Evolutionary conservation across 2,113 vertebrate species (phyloP).

Genomic region (Amazona guildingii): DNA sequence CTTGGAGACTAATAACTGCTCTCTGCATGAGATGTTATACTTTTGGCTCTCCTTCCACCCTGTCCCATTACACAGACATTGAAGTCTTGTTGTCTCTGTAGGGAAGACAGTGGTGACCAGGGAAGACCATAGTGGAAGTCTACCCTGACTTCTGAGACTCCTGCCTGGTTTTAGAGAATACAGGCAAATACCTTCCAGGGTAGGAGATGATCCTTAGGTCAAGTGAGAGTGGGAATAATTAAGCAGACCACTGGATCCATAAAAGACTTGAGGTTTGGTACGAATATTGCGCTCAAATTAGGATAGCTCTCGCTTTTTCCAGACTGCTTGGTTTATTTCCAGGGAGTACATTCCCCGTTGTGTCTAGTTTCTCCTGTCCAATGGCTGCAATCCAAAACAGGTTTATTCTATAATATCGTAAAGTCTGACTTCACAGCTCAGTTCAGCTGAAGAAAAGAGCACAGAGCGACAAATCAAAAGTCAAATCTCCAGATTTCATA

Average conservation of each 20-base stretch:
- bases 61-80: not conserved
- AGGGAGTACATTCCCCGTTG: slow-evolving; percentile 56
- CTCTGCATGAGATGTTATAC: slow-evolving; percentile 13
- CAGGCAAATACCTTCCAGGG: not conserved
- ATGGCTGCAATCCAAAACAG: slow-evolving; percentile 59
- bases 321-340: slow-evolving; percentile 65
- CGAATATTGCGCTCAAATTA: slow-evolving; percentile 28
- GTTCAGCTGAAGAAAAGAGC: slow-evolving; percentile 25
- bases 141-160: not conserved
- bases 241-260: not conserved
- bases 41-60: slow-evolving; percentile 28
- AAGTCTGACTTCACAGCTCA: slow-evolving; percentile 51
- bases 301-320: slow-evolving; percentile 52
- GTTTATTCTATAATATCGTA: slow-evolving; percentile 56
- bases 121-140: not conserved
- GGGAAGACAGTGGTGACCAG: not conserved
- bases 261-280: slow-evolving; percentile 36
- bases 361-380: slow-evolving; percentile 58
- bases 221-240: slow-evolving; percentile 22
- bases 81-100: slow-evolving; percentile 22
- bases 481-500: not conserved
- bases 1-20: slow-evolving; percentile 20
- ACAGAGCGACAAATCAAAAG: slow-evolving; percentile 44
- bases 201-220: not conserved
- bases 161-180: not conserved